Conservation (phyloP, 30 jellyfish, hydroid and myxozoan genomes). For the Chironex yamaguchii region DNA sequence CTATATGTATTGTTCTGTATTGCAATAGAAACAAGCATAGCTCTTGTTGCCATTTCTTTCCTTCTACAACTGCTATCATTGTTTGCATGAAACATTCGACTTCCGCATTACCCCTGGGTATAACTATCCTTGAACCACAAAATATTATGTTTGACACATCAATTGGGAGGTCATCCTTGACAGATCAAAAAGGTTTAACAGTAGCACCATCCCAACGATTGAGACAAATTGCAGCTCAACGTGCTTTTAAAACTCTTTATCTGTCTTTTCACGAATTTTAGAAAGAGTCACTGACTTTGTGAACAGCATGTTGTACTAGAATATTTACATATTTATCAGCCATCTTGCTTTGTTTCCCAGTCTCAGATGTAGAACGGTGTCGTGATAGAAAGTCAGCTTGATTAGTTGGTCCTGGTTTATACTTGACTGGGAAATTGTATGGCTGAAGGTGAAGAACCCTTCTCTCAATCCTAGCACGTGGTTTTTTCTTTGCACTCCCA, state of each 20-base stretch:
- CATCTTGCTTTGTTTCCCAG: no score
- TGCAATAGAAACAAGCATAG: constrained; percentile 25
- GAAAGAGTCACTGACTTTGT: not conserved
- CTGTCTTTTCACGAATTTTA: constrained; percentile 21
- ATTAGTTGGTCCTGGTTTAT: not conserved
- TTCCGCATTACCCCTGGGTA: constrained; percentile 53
- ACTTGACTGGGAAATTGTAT: constrained; percentile 12
- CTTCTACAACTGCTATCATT: constrained; percentile 48
- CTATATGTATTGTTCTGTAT: constrained; percentile 55
- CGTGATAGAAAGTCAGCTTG: no score
- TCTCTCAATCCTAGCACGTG: constrained; percentile 45
- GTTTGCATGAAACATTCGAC: constrained; percentile 58
- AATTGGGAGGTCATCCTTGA: constrained; percentile 15
- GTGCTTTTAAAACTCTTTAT: constrained; percentile 11
- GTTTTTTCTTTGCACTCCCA: constrained; percentile 20
- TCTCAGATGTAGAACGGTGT: no score
- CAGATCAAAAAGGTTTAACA: not conserved
- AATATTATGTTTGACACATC: not conserved
- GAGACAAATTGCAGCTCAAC: constrained; percentile 20
- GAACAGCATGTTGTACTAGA: constrained; percentile 18
- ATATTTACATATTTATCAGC: no score
- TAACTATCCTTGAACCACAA: constrained; percentile 1
- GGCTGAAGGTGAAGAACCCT: constrained; percentile 6
- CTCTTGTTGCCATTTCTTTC: constrained; percentile 71
- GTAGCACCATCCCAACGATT: constrained; percentile 9